phyloP scores from a whole-genome alignment of 2,888 invertebrate genomes.

The Steinernema carpocapsae region DNA sequence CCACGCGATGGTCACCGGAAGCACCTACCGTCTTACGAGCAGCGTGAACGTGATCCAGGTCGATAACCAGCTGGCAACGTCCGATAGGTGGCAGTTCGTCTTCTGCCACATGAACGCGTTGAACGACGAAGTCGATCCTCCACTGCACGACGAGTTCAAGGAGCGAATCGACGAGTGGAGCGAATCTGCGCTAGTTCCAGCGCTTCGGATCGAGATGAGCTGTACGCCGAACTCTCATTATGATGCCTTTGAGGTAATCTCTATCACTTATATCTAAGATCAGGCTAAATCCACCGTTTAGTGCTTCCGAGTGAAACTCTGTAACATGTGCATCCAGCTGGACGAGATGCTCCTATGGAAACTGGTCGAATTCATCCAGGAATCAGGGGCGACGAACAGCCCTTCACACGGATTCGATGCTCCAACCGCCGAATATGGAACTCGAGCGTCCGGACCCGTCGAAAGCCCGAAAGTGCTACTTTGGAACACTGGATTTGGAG shows the following conservation, averaged over 20 bases:
- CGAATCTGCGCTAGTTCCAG: slow-evolving; percentile 73
- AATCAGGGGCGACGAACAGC: slow-evolving; percentile 56
- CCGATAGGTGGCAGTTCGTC: slow-evolving; percentile 83
- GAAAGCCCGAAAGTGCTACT: slow-evolving; percentile 79
- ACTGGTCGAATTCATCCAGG: slow-evolving; percentile 72
- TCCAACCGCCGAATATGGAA: slow-evolving; percentile 59
- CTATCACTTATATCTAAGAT: slow-evolving; percentile 11
- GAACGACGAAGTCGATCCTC: slow-evolving; percentile 68
- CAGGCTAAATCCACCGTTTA: slow-evolving; percentile 66
- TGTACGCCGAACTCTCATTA: slow-evolving; percentile 77
- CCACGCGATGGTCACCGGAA: slow-evolving; percentile 80
- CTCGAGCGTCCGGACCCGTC: slow-evolving; percentile 56
- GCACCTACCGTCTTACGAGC: slow-evolving; percentile 76
- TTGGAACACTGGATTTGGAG: slow-evolving; percentile 81
- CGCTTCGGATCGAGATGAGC: slow-evolving; percentile 82
- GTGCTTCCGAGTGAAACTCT: slow-evolving; percentile 81
- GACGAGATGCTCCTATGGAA: slow-evolving; percentile 85
- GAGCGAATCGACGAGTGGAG: slow-evolving; percentile 12
- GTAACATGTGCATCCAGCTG: slow-evolving; percentile 82
- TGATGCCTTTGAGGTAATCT: slow-evolving; percentile 81
- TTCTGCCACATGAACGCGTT: slow-evolving; percentile 75
- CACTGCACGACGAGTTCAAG: slow-evolving; percentile 5
- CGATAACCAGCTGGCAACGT: slow-evolving; percentile 86
- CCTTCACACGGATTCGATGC: slow-evolving; percentile 53
- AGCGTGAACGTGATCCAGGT: slow-evolving; percentile 82